These are phyloP conservation scores for Lepidocyrtinus sp. DNA, from an alignment of 2,888 invertebrate genomes.

Conservation along the genomic window DNA sequence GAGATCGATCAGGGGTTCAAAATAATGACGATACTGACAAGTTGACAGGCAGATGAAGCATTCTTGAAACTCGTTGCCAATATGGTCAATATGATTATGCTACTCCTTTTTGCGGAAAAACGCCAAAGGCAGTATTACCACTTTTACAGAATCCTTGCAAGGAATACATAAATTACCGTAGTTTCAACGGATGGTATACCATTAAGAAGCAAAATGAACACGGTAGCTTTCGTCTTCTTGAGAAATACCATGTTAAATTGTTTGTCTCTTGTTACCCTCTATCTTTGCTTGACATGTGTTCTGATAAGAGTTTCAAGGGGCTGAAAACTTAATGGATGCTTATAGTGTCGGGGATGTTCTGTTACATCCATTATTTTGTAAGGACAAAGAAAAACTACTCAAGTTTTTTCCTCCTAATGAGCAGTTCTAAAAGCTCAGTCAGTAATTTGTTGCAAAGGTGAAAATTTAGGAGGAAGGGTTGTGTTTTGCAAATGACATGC, in stretches of 20 bases:
- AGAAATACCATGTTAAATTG: no score
- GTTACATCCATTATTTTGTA: neutral
- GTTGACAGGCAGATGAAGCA: neutral
- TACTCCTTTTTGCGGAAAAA: neutral
- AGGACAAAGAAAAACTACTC: neutral
- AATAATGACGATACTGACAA: neutral
- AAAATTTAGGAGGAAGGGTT: neutral
- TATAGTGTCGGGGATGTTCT: neutral
- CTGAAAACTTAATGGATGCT: neutral
- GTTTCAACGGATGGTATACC: no score
- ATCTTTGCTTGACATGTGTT: conserved; percentile 5
- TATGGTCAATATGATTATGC: no score
- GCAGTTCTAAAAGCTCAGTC: neutral
- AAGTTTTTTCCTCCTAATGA: neutral
- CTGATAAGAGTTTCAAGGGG: conserved; percentile 1
- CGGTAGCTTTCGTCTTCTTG: no score
- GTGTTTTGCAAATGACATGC: conserved; percentile 4
- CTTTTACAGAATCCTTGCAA: neutral
- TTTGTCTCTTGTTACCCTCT: neutral
- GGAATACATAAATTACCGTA: neutral
- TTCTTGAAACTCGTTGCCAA: neutral
- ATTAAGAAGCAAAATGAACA: no score
- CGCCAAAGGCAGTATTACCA: neutral
- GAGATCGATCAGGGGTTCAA: neutral
- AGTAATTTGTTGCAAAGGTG: conserved; percentile 13